Percentiles rank a stretch among this genome's conserved stretches.
phyloP scores from a whole-genome alignment of 2,888 invertebrate genomes.

The Neocrepidodera transversa region DNA sequence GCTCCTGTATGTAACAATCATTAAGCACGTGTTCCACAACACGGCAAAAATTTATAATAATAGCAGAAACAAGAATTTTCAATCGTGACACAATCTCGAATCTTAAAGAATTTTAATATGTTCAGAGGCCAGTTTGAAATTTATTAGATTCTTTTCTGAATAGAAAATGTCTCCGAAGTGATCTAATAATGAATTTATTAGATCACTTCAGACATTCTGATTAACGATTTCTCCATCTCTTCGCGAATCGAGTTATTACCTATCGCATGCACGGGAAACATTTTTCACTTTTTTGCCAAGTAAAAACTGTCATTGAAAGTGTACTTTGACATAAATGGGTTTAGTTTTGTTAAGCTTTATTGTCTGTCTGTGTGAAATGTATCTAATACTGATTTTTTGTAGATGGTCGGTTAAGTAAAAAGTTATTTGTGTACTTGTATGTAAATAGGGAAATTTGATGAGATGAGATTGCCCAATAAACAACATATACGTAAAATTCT shows the following conservation, averaged over 20 bases:
- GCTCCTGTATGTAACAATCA: conserved; percentile 8
- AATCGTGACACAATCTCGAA: conserved; percentile 22
- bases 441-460: no score
- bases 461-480: no score
- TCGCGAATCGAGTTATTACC: conserved; percentile 28
- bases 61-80: conserved; percentile 19
- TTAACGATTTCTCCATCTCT: conserved; percentile 31
- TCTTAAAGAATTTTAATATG: conserved; percentile 21
- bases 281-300: conserved; percentile 28
- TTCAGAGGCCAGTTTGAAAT: conserved; percentile 31
- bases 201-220: conserved; percentile 31
- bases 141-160: conserved; percentile 33
- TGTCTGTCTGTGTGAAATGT: not conserved
- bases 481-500: no score
- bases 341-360: not conserved
- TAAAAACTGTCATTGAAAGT: conserved; percentile 16
- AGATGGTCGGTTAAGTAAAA: no score
- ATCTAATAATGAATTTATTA: conserved; percentile 33
- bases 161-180: conserved; percentile 4
- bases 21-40: conserved; percentile 24
- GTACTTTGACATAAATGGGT: conserved; percentile 2
- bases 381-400: no score
- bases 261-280: conserved; percentile 35
- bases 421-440: no score
- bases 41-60: conserved; percentile 18